Percentiles rank a stretch among this genome's conserved stretches.
These are phyloP conservation scores for Masnerella sp. DNA, from an alignment of 2,888 invertebrate genomes.

Conservation along the genomic window DNA sequence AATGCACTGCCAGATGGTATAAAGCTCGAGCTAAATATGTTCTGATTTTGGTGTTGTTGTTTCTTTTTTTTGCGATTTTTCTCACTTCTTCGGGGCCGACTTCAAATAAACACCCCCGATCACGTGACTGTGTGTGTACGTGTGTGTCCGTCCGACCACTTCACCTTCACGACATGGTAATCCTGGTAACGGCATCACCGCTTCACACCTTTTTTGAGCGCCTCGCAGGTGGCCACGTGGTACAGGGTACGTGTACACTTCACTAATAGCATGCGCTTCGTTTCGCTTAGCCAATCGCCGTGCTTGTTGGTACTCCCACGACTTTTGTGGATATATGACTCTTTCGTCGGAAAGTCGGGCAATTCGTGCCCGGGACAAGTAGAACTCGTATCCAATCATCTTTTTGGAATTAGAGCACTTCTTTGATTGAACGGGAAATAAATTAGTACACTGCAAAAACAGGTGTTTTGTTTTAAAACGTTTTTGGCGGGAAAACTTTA, in stretches of 20 bases:
- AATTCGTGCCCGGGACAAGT: constrained; percentile 43
- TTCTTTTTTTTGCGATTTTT: constrained; percentile 70
- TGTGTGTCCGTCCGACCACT: constrained; percentile 67
- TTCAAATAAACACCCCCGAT: constrained; percentile 56
- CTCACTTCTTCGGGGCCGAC: constrained; percentile 65
- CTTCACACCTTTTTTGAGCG: constrained; percentile 73
- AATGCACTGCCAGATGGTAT: constrained; percentile 48
- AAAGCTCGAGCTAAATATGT: constrained; percentile 48
- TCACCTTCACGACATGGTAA: constrained; percentile 67
- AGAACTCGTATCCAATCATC: background rate
- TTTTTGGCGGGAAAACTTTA: too few relatives aligned
- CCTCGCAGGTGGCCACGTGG: constrained; percentile 91
- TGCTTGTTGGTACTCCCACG: constrained; percentile 43
- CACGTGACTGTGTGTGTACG: constrained; percentile 57
- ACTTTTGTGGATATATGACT: constrained; percentile 33
- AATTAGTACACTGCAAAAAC: too few relatives aligned
- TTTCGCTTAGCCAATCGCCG: constrained; percentile 50
- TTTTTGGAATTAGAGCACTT: too few relatives aligned
- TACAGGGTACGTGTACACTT: constrained; percentile 89
- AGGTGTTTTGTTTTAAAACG: too few relatives aligned
- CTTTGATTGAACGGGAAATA: too few relatives aligned
- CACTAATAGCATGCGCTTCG: constrained; percentile 76
- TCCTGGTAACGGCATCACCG: constrained; percentile 68
- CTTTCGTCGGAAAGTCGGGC: constrained; percentile 33
- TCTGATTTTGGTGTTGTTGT: constrained; percentile 71